These are phyloP conservation scores for Myotis pilosus DNA, from an alignment of 2,797 vertebrate genomes.

Conservation along the genomic window DNA sequence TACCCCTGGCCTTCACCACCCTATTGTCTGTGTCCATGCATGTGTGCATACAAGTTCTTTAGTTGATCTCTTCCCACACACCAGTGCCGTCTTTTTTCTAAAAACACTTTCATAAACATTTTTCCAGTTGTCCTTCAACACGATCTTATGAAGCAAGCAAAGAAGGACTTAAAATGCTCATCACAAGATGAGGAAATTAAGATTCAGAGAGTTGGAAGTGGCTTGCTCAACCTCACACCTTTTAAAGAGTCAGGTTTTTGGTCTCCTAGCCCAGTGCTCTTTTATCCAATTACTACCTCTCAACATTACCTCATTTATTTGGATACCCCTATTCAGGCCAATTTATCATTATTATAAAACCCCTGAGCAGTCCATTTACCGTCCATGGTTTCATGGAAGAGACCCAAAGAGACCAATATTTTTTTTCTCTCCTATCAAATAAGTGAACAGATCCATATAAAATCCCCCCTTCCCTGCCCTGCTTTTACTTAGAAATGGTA, in stretches of 20 bases:
- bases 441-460: background rate
- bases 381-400: background rate
- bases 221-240: background rate
- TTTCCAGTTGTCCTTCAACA: background rate
- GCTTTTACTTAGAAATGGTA: slow-evolving; percentile 13
- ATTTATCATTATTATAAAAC: background rate
- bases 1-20: no score
- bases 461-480: background rate
- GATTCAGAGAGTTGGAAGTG: background rate
- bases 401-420: slow-evolving; percentile 13
- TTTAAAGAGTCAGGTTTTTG: background rate
- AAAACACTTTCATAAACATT: background rate
- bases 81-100: background rate
- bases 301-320: background rate
- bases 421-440: background rate
- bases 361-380: background rate
- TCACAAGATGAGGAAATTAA: background rate
- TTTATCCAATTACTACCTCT: background rate
- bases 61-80: no score
- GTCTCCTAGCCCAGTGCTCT: background rate
- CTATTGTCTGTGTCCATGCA: no score
- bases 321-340: background rate
- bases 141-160: background rate
- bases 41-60: no score
- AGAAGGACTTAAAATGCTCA: background rate